Base-by-base conservation (phyloP, 1,140 invertebrate genomes). In the Pseudoatta argentina region DNA sequence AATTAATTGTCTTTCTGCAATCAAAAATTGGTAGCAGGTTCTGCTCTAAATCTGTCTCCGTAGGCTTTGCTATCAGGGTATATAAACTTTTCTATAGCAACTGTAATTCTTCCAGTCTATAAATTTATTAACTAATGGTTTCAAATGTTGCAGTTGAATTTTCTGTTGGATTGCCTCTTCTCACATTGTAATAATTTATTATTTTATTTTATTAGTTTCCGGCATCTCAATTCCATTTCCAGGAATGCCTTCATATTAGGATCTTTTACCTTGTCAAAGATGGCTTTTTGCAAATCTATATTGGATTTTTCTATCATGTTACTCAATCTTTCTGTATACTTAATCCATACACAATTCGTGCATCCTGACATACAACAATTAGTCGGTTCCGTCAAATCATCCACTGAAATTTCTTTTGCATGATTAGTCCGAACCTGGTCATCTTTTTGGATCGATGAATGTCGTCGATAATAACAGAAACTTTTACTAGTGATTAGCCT, bases 361-460 rank as follows among this genome's bases (percentile, higher is more conserved):
- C 99, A 99, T 0, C 98, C 98, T 4, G 98, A 98, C 97, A 98
- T 98, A 90, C 99, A 99, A 94, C 99, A 99, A 53, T 96, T 97
- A 2, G 97, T 98, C 1, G 98, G 98, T 87, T 96, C 96, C 75
- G 96, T 95, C 1, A 94, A 51, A 24, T 94, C 93, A 0, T 94
- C 92, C n/a, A 64, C 44, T 6, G 73, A 30, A 10, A 0, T 24
- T 6, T 51, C 10, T 10, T 88, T 67, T 24, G 53, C 8, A 1
- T 10, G 5, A 53, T 88, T n/a, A 0, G 59, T 16, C 21, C 53
- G 66, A n/a, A 34, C 55, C 10, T 61, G 12, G 14, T 64, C 67
- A 44, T 83, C 55, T 14, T 83, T 73, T 34, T 48, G 79, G 5
- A 27, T 48, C 14, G 79, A 83, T 14, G 61, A 51, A 57, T 55